Evolutionary conservation across 2,797 vertebrate species (phyloP).

Genomic region (Stomatorhinus walkeri): DNA sequence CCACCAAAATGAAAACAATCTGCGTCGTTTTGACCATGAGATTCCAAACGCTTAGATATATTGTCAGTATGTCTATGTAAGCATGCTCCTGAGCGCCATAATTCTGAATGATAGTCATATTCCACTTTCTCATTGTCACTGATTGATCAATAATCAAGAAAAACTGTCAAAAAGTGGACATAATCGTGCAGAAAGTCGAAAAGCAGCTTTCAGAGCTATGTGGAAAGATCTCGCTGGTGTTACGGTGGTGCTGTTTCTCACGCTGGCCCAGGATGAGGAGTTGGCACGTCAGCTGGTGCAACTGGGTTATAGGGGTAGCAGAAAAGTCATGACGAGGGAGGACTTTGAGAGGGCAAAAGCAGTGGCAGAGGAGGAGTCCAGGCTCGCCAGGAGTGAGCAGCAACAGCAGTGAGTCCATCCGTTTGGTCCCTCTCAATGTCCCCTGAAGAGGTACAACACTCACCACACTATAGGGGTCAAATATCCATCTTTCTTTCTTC

Average conservation of each 20-base stretch:
- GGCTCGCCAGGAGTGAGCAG: conserved; percentile 53
- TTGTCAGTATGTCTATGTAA: not conserved
- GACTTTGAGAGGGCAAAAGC: conserved; percentile 71
- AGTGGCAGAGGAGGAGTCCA: conserved; percentile 58
- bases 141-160: not conserved
- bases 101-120: not conserved
- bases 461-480: not conserved
- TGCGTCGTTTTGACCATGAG: not conserved
- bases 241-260: not conserved
- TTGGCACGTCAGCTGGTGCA: conserved; percentile 73
- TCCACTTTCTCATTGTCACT: not conserved
- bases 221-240: not conserved
- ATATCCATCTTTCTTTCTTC: not conserved
- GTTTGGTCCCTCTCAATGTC: not conserved
- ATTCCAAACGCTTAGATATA: not conserved
- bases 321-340: conserved; percentile 66
- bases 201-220: not conserved
- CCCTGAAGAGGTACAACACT: not conserved
- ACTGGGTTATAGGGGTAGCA: conserved; percentile 63
- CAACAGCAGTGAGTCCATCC: conserved; percentile 59
- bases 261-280: conserved; percentile 60
- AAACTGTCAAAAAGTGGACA: not conserved
- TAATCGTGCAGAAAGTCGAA: not conserved
- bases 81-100: not conserved
- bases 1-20: not conserved